These are phyloP conservation scores for Tachyglossus aculeatus DNA, from an alignment of 2,797 vertebrate genomes.

Conservation along the genomic window DNA sequence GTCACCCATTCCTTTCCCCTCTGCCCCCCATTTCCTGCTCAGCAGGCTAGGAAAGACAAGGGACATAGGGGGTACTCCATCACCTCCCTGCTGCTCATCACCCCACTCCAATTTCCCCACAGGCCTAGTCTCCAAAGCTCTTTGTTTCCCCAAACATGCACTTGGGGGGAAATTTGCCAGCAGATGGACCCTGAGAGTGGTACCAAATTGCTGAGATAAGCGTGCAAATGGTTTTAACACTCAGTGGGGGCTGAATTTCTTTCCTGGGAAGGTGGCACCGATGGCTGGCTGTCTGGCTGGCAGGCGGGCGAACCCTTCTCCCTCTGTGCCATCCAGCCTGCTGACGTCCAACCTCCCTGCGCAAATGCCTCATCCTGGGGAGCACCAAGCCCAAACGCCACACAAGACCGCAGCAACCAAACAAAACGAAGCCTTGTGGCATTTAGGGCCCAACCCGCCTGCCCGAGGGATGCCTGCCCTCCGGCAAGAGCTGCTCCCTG, in stretches of 20 bases:
- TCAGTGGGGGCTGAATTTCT: neutral
- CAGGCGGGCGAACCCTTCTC: neutral
- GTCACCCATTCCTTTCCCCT: constrained; percentile 1
- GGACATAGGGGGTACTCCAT: no score
- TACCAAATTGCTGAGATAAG: neutral
- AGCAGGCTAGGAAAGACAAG: no score
- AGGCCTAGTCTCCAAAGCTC: neutral
- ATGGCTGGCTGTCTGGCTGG: neutral
- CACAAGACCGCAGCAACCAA: constrained; percentile 34
- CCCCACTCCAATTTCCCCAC: neutral
- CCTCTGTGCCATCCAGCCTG: neutral
- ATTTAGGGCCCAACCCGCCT: neutral
- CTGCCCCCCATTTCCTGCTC: no score
- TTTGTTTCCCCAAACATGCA: constrained; percentile 1
- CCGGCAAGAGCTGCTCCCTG: no score
- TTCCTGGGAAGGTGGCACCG: constrained; percentile 23
- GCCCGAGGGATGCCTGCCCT: constrained; percentile 21
- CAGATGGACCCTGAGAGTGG: neutral
- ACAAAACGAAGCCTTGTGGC: constrained; percentile 28
- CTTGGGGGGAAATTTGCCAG: neutral
- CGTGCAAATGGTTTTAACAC: neutral
- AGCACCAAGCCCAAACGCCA: neutral
- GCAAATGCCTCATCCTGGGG: neutral
- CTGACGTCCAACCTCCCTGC: neutral
- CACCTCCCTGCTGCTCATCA: constrained; percentile 6